Evolutionary conservation across 2,797 vertebrate species (phyloP).

Genomic region (Cryptoblepharus egeriae): DNA sequence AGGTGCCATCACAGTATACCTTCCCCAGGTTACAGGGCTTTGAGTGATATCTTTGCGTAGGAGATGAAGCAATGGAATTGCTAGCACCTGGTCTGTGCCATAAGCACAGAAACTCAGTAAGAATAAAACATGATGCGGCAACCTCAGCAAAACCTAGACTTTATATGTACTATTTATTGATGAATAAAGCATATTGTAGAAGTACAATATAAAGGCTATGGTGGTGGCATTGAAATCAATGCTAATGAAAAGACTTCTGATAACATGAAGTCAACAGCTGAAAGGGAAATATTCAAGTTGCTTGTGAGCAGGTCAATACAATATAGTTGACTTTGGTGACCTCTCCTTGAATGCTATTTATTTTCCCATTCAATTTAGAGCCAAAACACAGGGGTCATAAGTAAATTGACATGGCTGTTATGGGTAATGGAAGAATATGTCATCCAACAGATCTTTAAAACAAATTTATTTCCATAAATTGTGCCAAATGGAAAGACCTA

Average conservation of each 20-base stretch:
- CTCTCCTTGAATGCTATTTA: constrained; percentile 28
- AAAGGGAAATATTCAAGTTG: constrained; percentile 6
- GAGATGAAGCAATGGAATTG: not conserved
- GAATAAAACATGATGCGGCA: not conserved
- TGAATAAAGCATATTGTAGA: not conserved
- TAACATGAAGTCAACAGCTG: not conserved
- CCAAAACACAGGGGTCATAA: constrained; percentile 2
- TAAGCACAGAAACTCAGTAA: not conserved
- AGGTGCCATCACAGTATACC: no score
- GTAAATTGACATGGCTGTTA: not conserved
- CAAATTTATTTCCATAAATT: constrained; percentile 14
- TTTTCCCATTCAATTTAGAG: constrained; percentile 20
- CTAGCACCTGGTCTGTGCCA: not conserved
- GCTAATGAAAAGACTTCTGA: constrained; percentile 14
- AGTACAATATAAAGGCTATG: constrained; percentile 1
- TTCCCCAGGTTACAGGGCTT: no score
- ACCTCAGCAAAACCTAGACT: not conserved
- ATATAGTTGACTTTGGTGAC: not conserved
- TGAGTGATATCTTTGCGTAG: no score
- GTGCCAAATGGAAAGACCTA: not conserved
- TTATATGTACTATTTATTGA: not conserved
- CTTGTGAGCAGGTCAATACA: constrained; percentile 18
- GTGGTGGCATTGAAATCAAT: constrained; percentile 19
- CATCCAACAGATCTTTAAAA: not conserved
- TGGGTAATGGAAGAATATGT: constrained; percentile 28